Evolutionary conservation across 2,797 vertebrate genomes (phyloP), one percentile per base, ranked within the genome.

Genomic region (Enteromius fasciolatus): DNA sequence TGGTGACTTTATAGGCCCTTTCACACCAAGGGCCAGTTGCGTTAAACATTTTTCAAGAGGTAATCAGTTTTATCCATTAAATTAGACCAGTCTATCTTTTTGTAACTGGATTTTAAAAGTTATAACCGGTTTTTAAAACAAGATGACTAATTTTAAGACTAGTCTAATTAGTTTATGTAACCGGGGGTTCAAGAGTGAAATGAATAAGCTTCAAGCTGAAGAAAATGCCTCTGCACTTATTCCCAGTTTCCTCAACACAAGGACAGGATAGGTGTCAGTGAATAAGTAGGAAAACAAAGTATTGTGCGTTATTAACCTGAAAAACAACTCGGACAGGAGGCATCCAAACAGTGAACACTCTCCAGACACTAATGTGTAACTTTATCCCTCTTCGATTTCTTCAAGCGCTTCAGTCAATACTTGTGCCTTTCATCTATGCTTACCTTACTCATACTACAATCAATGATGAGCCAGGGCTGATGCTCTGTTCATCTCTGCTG

Each of bases 331-430:
- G 15, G 74, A 1, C 11, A 23, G 44, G 18, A 66, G 31, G 1
- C 44, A 20, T 25, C 46, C 31, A 69, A 80, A 61, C 33, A n/a
- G 4, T 17, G 52, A 72, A 57, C 68, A 61, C 2, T 0, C 41
- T 50, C 44, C 12, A 54, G 33, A 33, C 31, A 79, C 50, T 61
- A 33, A 75, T 75, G n/a, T 74, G 23, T 28, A 66, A 52, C 46
- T 82, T 66, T 67, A 36, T 64, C 59, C 69, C 15, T 66, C 46
- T 44, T 69, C 20, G 39, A 46, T 63, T 76, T 41, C 57, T 76
- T 17, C 14, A 36, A 28, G 36, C 52, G 4, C 31, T n/a, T 18
- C 17, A 54, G 33, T 81, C 59, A 75, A 67, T 66, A 75, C 31
- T 5, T 66, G 3, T 54, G 59, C 46, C 54, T 75, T 75, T 54